Evolutionary conservation across 1,140 invertebrate genomes (phyloP).

Genomic region (Anoplophora glabripennis): DNA sequence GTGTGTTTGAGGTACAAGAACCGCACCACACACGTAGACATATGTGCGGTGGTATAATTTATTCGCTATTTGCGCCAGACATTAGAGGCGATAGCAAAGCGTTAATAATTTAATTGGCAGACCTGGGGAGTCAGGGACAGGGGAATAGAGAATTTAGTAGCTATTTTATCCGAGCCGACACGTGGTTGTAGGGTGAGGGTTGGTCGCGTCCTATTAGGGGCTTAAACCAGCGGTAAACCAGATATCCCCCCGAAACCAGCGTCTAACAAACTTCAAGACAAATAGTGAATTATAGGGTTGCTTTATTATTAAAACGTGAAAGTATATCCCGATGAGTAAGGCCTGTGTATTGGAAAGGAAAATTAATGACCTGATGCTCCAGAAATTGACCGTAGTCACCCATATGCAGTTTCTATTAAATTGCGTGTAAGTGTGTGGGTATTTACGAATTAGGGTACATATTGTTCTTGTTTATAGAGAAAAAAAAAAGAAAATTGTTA

Average conservation of each 20-base stretch:
- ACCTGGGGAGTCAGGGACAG: neutral
- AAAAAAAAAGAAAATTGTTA: too few species aligned
- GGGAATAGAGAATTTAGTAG: constrained; percentile 23
- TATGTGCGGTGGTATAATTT: too few species aligned
- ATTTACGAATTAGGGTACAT: too few species aligned
- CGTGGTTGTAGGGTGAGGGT: constrained; percentile 16
- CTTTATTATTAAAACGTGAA: constrained; percentile 1
- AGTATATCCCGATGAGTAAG: too few species aligned
- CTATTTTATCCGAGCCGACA: constrained; percentile 23
- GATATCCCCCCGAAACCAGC: neutral
- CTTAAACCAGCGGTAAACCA: neutral
- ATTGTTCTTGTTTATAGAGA: too few species aligned
- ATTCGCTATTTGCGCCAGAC: neutral
- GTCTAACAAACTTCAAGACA: neutral
- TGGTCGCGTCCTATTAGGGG: constrained; percentile 4
- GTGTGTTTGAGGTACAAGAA: too few species aligned
- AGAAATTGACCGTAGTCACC: neutral
- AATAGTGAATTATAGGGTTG: neutral
- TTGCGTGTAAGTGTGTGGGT: too few species aligned
- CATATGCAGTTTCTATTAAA: neutral
- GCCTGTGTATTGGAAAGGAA: neutral
- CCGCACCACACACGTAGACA: too few species aligned
- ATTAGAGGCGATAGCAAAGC: neutral
- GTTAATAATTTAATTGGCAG: constrained; percentile 31
- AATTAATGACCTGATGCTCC: neutral